A percentile compares a stretch with the other conserved stretches of the same genome.
Evolutionary conservation across 2,888 invertebrate genomes (phyloP).

Genomic region (Mesoligia furuncula): DNA sequence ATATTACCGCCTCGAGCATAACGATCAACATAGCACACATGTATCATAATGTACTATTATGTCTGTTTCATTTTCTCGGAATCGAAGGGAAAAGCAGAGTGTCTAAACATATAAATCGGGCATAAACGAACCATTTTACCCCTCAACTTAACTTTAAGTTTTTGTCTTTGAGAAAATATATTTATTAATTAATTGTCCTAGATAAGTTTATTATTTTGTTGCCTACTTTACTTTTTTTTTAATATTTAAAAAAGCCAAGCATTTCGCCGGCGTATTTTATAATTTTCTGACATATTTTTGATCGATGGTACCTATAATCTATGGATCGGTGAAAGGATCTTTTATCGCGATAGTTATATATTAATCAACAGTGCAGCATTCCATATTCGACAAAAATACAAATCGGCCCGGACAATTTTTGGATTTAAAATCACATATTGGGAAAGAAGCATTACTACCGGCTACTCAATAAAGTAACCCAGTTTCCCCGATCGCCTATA

Average conservation of each 20-base stretch:
- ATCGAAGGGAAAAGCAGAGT: too few relatives aligned
- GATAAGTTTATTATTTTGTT: background rate
- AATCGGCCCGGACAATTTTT: background rate
- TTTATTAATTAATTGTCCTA: background rate
- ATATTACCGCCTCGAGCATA: too few relatives aligned
- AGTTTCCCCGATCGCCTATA: constrained; percentile 37
- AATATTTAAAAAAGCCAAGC: background rate
- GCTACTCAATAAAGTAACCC: constrained; percentile 29
- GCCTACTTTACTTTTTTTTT: background rate
- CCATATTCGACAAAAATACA: background rate
- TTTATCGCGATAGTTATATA: background rate
- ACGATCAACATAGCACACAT: too few relatives aligned
- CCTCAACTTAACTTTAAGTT: too few relatives aligned
- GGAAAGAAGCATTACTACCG: constrained; percentile 4
- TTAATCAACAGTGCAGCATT: background rate
- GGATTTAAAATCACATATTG: constrained; percentile 19
- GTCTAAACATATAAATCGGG: too few relatives aligned
- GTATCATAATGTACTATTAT: too few relatives aligned
- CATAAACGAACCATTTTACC: too few relatives aligned
- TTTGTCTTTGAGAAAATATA: background rate
- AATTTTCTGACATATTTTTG: background rate
- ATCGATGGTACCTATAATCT: background rate
- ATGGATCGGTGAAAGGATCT: background rate
- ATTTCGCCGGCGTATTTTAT: too few relatives aligned
- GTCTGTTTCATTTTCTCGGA: too few relatives aligned